Base-by-base conservation (phyloP, 2,113 vertebrate species). In the human (Homo sapiens) region DNA sequence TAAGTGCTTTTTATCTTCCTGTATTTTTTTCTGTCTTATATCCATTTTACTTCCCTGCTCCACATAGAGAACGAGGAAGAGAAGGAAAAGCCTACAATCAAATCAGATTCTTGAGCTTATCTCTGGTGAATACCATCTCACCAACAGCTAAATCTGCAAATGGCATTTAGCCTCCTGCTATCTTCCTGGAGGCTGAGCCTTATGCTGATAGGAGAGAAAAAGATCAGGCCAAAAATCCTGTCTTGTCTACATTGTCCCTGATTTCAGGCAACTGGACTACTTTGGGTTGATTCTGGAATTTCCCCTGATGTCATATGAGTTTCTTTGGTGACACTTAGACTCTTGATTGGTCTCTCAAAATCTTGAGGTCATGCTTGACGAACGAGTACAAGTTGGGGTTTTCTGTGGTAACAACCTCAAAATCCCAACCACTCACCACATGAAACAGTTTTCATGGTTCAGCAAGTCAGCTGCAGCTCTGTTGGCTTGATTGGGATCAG, bases 271-370 rank as follows among this genome's bases (percentile, higher is more conserved):
- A 79, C 1, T 40, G 72, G 27, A 22, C 94, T 94, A 61, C 18
- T 70, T 97, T 38, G 59, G 40, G 38, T 72, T 96, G 23, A 20
- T 90, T 93, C 78, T 90, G 55, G 64, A 95, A 84, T 90, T 93
- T 95, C 91, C 61, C 78, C 57, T 92, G 79, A 43, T 76, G 8
- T 91, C 64, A 89, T 86, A 32, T 89, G 82, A 93, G 17, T 85
- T 96, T 86, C 68, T 95, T 73, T 92, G 75, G 75, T 80, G 64
- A 88, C 18, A 61, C 9, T 82, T 61, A 55, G 59, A 61, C 5
- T 90, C 9, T 97, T 40, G 38, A 30, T 88, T 90, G 18, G 12
- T 90, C 40, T 90, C 40, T 97, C 57, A 94, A 82, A 93, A 72
- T 90, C 22, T 90, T 59, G 27, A 82, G 25, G 17, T 32, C 9